A percentile compares a stretch with the other conserved stretches of the same genome.
Conservation (phyloP, 2,797 vertebrate genomes). For the Pangasius sanitwongsei region DNA sequence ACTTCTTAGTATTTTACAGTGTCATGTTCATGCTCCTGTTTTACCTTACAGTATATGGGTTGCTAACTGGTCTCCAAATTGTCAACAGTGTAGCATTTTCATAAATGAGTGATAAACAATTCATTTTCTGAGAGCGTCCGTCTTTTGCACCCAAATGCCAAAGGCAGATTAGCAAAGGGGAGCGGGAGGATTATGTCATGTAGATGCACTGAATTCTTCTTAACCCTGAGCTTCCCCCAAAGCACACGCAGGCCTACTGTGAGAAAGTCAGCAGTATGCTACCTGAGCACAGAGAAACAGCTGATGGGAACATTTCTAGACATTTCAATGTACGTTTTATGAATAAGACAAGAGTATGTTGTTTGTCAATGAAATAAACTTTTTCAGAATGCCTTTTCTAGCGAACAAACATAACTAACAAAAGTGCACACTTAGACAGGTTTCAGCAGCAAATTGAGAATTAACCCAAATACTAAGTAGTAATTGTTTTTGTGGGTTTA, state of each 20-base stretch:
- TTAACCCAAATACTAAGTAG: not conserved
- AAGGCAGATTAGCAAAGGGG: constrained; percentile 24
- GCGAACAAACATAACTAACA: not conserved
- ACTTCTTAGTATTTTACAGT: not conserved
- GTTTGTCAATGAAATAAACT: not conserved
- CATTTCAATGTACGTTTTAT: not conserved
- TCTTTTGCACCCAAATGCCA: constrained; percentile 16
- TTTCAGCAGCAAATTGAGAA: not conserved
- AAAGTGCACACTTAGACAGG: not conserved
- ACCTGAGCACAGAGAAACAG: constrained; percentile 11
- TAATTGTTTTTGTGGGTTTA: not conserved
- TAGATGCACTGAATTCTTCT: constrained; percentile 37
- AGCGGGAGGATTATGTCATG: constrained; percentile 39
- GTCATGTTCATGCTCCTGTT: not conserved
- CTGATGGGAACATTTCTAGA: not conserved
- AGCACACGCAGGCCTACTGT: constrained; percentile 20
- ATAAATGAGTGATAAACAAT: constrained; percentile 14
- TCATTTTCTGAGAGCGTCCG: not conserved
- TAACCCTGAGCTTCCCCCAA: constrained; percentile 24
- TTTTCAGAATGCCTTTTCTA: not conserved
- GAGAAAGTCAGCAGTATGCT: constrained; percentile 21
- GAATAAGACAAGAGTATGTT: not conserved
- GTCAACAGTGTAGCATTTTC: not conserved
- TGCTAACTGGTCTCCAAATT: not conserved
- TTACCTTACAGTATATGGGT: not conserved